Evolutionary conservation across 1,140 invertebrate genomes (phyloP).

Genomic region (Matsumurasca onukii): DNA sequence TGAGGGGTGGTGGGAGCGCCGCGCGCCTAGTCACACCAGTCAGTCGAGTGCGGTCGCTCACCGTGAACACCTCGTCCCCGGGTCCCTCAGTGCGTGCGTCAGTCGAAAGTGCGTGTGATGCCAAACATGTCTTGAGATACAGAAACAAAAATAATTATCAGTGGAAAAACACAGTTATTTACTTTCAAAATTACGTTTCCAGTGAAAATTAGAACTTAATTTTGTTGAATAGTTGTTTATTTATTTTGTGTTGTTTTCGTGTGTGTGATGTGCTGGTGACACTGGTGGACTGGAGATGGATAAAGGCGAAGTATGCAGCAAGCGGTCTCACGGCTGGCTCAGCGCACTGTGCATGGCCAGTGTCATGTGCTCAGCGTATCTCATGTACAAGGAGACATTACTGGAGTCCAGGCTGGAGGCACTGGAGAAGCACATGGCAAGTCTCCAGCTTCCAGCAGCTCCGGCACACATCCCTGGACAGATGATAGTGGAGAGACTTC

Average conservation of each 20-base stretch:
- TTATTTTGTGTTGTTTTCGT: neutral
- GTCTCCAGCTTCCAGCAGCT: neutral
- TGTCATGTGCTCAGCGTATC: neutral
- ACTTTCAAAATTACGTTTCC: neutral
- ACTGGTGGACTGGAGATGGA: neutral
- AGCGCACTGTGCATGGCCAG: neutral
- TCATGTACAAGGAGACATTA: conserved; percentile 1
- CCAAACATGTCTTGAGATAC: neutral
- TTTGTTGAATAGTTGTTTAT: neutral
- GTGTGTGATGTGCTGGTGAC: neutral
- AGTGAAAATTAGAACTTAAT: neutral
- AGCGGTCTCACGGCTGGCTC: conserved; percentile 6
- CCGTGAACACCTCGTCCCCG: neutral
- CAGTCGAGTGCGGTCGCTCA: conserved; percentile 15
- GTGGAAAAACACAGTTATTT: neutral
- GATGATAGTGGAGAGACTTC: conserved; percentile 3
- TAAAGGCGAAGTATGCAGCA: neutral
- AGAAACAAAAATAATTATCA: neutral
- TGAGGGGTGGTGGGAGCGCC: neutral
- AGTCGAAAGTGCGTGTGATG: neutral
- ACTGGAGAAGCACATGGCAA: neutral
- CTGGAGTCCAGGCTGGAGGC: conserved; percentile 17
- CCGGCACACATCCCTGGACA: neutral
- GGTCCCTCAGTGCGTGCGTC: neutral
- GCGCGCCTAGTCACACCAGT: neutral